Evolutionary conservation across 2,888 invertebrate genomes (phyloP).

Genomic region (Philonicus albiceps): DNA sequence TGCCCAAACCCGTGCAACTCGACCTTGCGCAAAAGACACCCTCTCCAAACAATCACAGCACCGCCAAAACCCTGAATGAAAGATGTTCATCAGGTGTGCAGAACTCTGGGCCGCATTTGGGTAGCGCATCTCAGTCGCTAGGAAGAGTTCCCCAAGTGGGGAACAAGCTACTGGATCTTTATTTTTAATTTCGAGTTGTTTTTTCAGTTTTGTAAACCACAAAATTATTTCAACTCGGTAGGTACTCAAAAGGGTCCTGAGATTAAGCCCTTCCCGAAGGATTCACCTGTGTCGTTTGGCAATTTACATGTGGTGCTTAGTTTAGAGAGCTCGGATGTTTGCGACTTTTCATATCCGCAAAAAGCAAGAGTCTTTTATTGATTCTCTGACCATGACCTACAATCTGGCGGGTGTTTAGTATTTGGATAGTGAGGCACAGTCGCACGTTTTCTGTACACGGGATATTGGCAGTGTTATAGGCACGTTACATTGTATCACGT

Average conservation of each 20-base stretch:
- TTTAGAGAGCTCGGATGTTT: not conserved
- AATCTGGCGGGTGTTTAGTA: not conserved
- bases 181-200: conserved; percentile 35
- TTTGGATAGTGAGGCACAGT: not conserved
- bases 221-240: not conserved
- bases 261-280: not conserved
- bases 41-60: not conserved
- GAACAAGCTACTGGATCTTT: not conserved
- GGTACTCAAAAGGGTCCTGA: not conserved
- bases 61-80: conserved; percentile 12
- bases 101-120: not conserved
- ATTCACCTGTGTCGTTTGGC: not conserved
- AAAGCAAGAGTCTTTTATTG: not conserved
- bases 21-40: conserved; percentile 21
- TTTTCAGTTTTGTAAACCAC: not conserved
- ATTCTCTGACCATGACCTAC: conserved; percentile 25
- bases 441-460: not conserved
- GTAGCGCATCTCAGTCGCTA: conserved; percentile 15
- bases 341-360: not conserved
- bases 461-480: not conserved
- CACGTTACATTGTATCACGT: not conserved
- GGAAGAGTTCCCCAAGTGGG: conserved; percentile 30
- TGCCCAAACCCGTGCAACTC: not conserved
- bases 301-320: not conserved
- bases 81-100: conserved; percentile 39